Evolutionary conservation across 2,888 invertebrate genomes (phyloP), one percentile per base, ranked within the genome.

Genomic region (Standfussiana lucernea): DNA sequence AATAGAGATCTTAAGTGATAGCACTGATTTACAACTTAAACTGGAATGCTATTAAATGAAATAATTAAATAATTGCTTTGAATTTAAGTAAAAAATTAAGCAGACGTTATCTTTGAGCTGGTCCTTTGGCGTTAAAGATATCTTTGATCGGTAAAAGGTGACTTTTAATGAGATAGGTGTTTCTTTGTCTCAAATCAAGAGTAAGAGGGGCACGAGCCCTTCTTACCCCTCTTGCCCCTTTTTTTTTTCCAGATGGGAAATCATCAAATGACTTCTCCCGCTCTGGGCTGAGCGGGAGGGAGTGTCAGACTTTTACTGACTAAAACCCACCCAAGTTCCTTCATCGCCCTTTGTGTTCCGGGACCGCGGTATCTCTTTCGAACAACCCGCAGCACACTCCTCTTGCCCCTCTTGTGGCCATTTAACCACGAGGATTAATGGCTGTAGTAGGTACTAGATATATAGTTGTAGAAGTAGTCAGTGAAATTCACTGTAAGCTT

Each of bases 1-100:
- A 89, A 89, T 90, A 91, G 87, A 90, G 91, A 92, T 92, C 83
- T 70, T 61, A 53, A 42, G 77, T 56, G 86, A 86, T 86, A 86
- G 21, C 53, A 47, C 50, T 77, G 86, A 88, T 88, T 88, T 88
- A 88, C 68, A 72, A 72, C 73, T 59, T 72, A 70, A 78, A 45
- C 45, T 61, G 28, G 64, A 59, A 75, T 40, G 45, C 59, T 79
- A 81, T 77, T 83, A 70, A 86, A 81, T 81, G 59, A 86, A 79
- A 78, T 78, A 81, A 83, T 79, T 76, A 79, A 83, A 62, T 74
- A 75, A 86, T 79, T 72, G 61, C 56, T 65, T 72, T n/a, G 7
- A 61, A 75, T 74, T 78, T 64, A 78, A 80, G 82, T 56, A 56
- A 45, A 47, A 61, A 75, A 59, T 28, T 47, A 61, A 67, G 50